Percentiles rank a stretch among this genome's conserved stretches.
Conservation (phyloP, 2,797 vertebrate species). For the Anguilla megastoma region DNA sequence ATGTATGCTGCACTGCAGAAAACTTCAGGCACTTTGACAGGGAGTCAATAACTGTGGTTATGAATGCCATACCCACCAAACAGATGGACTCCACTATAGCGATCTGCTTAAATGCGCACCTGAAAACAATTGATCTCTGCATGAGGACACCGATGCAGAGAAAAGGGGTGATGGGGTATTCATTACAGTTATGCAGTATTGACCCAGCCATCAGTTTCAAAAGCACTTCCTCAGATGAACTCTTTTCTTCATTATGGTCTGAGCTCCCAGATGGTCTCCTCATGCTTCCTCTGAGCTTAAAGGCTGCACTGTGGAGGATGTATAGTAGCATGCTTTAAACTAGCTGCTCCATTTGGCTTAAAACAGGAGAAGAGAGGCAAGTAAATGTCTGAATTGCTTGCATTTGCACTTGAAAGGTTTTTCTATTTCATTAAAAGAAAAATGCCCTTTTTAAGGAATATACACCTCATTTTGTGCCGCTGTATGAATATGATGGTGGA, state of each 20-base stretch:
- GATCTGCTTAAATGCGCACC: neutral
- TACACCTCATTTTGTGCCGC: neutral
- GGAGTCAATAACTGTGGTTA: conserved; percentile 29
- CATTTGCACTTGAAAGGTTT: neutral
- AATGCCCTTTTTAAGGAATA: neutral
- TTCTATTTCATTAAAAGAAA: neutral
- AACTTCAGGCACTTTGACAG: conserved; percentile 29
- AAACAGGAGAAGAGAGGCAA: neutral
- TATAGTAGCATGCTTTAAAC: conserved; percentile 16
- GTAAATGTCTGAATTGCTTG: neutral
- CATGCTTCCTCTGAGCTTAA: neutral
- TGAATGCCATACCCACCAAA: conserved; percentile 10
- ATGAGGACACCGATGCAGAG: neutral
- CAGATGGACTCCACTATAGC: neutral
- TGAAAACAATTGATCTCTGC: conserved; percentile 20
- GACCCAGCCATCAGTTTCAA: neutral
- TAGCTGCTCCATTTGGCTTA: neutral
- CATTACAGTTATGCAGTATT: conserved; percentile 23
- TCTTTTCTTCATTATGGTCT: conserved; percentile 11
- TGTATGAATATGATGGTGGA: neutral
- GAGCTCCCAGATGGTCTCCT: neutral
- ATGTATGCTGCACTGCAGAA: conserved; percentile 32
- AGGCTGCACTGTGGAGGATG: neutral
- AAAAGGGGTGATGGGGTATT: neutral
- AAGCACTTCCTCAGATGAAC: neutral